Conservation (phyloP, 1,140 invertebrate genomes). For the Helicoverpa zea region DNA sequence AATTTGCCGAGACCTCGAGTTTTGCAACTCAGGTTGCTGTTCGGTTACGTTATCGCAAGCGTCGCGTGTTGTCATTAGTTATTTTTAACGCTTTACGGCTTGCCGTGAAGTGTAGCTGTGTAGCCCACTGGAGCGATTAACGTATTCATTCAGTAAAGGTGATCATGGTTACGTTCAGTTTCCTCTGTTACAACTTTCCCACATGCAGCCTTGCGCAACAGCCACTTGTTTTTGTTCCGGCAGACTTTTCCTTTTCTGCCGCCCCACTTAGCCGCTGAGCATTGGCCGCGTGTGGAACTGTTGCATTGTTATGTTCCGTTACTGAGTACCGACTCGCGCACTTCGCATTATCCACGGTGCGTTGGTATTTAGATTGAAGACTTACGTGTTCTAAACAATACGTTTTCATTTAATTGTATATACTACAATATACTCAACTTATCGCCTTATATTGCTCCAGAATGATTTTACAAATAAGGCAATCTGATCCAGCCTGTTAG, state of each 20-base stretch:
- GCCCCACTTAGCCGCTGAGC: constrained; percentile 60
- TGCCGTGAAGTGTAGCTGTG: constrained; percentile 32
- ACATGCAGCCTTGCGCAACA: constrained; percentile 83
- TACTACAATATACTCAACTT: background rate
- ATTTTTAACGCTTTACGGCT: constrained; percentile 79
- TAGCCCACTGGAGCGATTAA: constrained; percentile 67
- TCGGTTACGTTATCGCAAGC: constrained; percentile 77
- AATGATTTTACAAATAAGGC: background rate
- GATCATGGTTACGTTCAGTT: constrained; percentile 69
- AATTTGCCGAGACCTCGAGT: constrained; percentile 75
- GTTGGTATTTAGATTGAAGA: constrained; percentile 45
- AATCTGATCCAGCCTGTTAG: background rate
- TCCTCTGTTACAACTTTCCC: constrained; percentile 82
- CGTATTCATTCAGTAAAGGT: constrained; percentile 68
- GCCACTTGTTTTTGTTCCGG: constrained; percentile 80
- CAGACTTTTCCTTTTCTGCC: constrained; percentile 76
- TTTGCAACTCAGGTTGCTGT: constrained; percentile 74
- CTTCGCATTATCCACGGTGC: constrained; percentile 39
- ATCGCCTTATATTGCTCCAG: background rate
- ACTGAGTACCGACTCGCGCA: constrained; percentile 39
- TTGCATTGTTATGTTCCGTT: constrained; percentile 51
- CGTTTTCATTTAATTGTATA: background rate
- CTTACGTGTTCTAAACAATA: constrained; percentile 12
- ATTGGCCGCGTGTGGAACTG: constrained; percentile 51
- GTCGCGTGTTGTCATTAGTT: constrained; percentile 84